These are phyloP conservation scores for Cherax destructor DNA, from an alignment of 1,140 invertebrate genomes.

Conservation along the genomic window DNA sequence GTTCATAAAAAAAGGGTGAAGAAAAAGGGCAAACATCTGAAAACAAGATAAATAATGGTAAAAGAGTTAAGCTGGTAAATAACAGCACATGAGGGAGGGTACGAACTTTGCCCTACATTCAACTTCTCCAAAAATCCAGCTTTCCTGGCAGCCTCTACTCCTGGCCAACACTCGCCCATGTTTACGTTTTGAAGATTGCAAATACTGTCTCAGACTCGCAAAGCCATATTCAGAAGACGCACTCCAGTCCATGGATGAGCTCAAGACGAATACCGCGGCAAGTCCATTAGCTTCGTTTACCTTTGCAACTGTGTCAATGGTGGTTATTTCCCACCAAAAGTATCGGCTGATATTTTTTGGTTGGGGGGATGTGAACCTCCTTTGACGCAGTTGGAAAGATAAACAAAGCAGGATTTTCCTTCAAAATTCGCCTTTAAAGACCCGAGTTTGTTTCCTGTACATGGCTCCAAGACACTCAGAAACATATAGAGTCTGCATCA, in stretches of 20 bases:
- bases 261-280: constrained; percentile 18
- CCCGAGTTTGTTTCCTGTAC: not conserved
- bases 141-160: not conserved
- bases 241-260: constrained; percentile 11
- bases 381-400: constrained; percentile 25
- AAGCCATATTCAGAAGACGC: constrained; percentile 6
- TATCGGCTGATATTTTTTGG: constrained; percentile 24
- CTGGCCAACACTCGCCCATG: not conserved
- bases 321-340: constrained; percentile 11
- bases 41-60: not conserved
- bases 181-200: constrained; percentile 14
- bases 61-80: not conserved
- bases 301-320: constrained; percentile 53
- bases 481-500: not conserved
- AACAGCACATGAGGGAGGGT: not conserved
- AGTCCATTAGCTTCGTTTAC: constrained; percentile 55
- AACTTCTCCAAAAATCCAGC: not conserved
- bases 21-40: not conserved
- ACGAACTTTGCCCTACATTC: not conserved
- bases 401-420: not conserved
- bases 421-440: not conserved
- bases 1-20: no score
- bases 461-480: not conserved
- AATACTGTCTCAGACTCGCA: constrained; percentile 1
- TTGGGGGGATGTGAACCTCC: not conserved